Conservation (phyloP, 2,113 vertebrate species). For the Coreoperca whiteheadi region DNA sequence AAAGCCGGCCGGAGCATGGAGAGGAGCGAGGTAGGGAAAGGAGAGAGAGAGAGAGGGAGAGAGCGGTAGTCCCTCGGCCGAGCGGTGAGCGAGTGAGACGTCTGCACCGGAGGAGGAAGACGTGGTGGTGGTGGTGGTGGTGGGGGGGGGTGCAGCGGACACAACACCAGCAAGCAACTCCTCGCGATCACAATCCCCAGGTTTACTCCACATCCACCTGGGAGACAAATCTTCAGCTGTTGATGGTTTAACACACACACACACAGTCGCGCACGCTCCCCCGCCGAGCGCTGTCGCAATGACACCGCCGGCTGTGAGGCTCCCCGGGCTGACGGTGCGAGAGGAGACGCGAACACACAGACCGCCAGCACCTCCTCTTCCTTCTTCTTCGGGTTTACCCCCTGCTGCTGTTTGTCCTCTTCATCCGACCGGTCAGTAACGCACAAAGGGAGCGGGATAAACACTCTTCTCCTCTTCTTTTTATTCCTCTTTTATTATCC, state of each 20-base stretch:
- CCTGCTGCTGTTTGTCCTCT: slow-evolving; percentile 31
- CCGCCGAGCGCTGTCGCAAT: slow-evolving; percentile 59
- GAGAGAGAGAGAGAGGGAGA: background rate
- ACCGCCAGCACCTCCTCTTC: slow-evolving; percentile 40
- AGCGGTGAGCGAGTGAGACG: background rate
- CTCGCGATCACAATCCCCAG: slow-evolving; percentile 30
- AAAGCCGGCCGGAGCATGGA: slow-evolving; percentile 30
- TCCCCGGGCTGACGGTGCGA: slow-evolving; percentile 39
- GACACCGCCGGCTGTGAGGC: slow-evolving; percentile 47
- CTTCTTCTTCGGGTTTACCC: background rate
- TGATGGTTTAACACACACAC: slow-evolving; percentile 3
- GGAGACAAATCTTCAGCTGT: slow-evolving; percentile 13
- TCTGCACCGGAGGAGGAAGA: slow-evolving; percentile 36
- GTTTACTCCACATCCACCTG: slow-evolving; percentile 60
- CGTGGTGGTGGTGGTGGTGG: too few relatives aligned
- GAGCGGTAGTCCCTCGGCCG: slow-evolving; percentile 21
- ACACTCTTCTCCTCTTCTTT: background rate
- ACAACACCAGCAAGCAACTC: slow-evolving; percentile 40
- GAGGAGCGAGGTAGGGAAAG: background rate
- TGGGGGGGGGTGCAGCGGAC: slow-evolving; percentile 54
- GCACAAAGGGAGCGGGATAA: background rate
- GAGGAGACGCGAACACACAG: slow-evolving; percentile 20
- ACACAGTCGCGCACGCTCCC: background rate
- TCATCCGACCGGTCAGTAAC: slow-evolving; percentile 18
- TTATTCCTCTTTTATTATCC: background rate